Evolutionary conservation across 2,888 invertebrate genomes (phyloP).

Genomic region (Melanostoma mellinum): DNA sequence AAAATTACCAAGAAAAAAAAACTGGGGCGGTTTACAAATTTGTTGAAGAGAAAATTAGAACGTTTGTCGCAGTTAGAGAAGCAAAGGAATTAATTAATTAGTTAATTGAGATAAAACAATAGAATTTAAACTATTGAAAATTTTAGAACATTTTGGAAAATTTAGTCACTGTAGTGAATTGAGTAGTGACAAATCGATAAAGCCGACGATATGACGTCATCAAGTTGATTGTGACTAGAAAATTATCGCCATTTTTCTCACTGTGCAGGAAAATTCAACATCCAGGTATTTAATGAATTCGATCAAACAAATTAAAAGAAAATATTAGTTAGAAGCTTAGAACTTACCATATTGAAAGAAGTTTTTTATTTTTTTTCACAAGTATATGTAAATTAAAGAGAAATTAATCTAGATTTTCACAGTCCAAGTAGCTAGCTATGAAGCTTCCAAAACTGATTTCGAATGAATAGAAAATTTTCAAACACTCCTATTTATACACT

Average conservation of each 20-base stretch:
- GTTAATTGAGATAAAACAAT: too few species aligned
- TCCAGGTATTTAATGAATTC: neutral
- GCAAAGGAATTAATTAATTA: neutral
- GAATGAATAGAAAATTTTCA: conserved; percentile 82
- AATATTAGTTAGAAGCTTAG: too few species aligned
- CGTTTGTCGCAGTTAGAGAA: too few species aligned
- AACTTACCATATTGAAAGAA: conserved; percentile 61
- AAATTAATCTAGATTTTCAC: conserved; percentile 75
- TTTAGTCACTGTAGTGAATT: too few species aligned
- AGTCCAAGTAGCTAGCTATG: conserved; percentile 87
- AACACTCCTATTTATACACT: conserved; percentile 84
- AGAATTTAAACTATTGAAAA: too few species aligned
- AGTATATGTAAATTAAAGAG: conserved; percentile 75
- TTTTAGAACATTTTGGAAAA: too few species aligned
- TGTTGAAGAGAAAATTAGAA: neutral
- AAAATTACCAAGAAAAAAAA: neutral
- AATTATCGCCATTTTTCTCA: conserved; percentile 52
- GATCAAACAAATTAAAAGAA: neutral
- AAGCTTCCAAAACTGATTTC: conserved; percentile 87
- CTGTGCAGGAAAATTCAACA: neutral
- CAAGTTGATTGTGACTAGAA: conserved; percentile 16
- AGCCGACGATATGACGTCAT: conserved; percentile 43
- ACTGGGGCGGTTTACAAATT: neutral
- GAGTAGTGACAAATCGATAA: conserved; percentile 8
- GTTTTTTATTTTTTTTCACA: conserved; percentile 54